These are phyloP conservation scores for Apodemus agrarius DNA, from an alignment of 2,797 vertebrate species.

Conservation along the genomic window DNA sequence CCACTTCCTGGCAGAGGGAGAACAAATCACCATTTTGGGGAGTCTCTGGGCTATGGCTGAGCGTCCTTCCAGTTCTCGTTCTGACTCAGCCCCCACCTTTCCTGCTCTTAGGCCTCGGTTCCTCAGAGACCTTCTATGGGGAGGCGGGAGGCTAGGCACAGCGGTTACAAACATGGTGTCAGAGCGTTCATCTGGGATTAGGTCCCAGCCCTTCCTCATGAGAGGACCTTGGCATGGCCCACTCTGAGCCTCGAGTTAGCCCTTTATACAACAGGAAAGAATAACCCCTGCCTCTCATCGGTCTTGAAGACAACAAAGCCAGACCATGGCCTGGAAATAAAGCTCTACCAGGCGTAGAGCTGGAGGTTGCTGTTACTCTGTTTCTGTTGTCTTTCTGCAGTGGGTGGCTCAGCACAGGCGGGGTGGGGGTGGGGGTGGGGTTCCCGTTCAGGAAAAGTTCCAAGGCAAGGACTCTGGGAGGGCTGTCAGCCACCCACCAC, in stretches of 20 bases:
- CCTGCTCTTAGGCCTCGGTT: not conserved
- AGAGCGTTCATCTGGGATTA: not conserved
- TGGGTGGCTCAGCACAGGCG: not conserved
- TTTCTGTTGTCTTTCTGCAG: not conserved
- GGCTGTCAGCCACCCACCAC: not conserved
- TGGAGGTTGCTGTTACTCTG: not conserved
- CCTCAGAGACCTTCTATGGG: not conserved
- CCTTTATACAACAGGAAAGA: slow-evolving; percentile 20
- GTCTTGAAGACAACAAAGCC: not conserved
- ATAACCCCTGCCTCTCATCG: not conserved
- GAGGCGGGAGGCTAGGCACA: not conserved
- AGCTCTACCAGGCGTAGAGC: no score
- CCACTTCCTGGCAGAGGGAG: not conserved
- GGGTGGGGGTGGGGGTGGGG: accelerated
- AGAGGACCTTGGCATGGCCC: not conserved
- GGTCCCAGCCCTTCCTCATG: not conserved
- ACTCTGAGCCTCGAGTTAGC: slow-evolving; percentile 38
- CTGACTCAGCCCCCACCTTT: not conserved
- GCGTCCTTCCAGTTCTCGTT: not conserved
- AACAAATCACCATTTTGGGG: slow-evolving; percentile 69
- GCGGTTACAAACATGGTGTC: not conserved
- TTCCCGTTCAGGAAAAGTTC: not conserved
- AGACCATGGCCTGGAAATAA: not conserved
- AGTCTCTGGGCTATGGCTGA: slow-evolving; percentile 32
- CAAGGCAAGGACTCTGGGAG: not conserved